These are phyloP conservation scores for Syncerus caffer DNA, from an alignment of 2,797 vertebrate genomes.

Conservation along the genomic window DNA sequence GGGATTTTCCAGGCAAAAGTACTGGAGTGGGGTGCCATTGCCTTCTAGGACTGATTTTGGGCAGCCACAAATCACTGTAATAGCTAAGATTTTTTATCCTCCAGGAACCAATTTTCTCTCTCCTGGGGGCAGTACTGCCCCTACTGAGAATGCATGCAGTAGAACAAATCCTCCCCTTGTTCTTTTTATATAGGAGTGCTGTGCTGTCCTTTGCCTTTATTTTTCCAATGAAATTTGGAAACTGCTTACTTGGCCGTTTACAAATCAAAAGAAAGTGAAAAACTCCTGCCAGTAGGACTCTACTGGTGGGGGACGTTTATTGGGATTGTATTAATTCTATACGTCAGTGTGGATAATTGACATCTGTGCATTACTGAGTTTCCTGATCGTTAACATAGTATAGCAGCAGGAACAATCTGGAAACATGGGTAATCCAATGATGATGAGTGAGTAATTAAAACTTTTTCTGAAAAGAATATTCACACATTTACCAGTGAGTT, in stretches of 20 bases:
- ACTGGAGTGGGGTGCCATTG: no score
- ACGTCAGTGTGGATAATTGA: not conserved
- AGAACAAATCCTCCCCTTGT: not conserved
- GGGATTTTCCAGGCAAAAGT: no score
- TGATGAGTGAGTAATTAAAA: not conserved
- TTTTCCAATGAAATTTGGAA: not conserved
- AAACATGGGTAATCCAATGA: not conserved
- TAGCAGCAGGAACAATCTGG: not conserved
- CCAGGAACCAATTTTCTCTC: not conserved
- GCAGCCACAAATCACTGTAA: not conserved
- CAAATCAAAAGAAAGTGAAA: constrained; percentile 7
- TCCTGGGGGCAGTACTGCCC: not conserved
- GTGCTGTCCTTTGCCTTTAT: not conserved
- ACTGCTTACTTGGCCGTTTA: not conserved
- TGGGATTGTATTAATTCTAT: not conserved
- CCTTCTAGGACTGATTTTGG: not conserved
- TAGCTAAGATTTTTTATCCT: not conserved
- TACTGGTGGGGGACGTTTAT: not conserved
- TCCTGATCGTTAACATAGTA: not conserved
- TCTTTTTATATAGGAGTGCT: not conserved
- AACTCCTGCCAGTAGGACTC: not conserved
- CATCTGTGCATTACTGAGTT: not conserved
- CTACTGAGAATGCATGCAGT: not conserved
- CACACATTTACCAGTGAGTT: not conserved
- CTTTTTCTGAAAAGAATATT: not conserved